Evolutionary conservation across 2,888 invertebrate species (phyloP).

Genomic region (Belgica antarctica): DNA sequence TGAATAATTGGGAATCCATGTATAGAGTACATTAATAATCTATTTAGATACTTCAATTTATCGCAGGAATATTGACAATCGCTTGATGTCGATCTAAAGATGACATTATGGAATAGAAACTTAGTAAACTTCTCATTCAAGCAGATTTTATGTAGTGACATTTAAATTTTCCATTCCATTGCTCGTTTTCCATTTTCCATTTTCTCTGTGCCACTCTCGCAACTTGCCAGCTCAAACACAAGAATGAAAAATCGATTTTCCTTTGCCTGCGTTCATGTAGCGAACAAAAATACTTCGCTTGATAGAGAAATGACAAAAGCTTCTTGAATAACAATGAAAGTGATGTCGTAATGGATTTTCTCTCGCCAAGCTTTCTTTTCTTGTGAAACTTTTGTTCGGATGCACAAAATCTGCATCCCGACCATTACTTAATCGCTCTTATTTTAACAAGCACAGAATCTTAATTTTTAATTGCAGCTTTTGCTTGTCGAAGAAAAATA

Average conservation of each 20-base stretch:
- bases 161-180: slow-evolving; percentile 39
- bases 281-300: neutral
- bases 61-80: neutral
- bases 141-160: slow-evolving; percentile 32
- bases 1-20: no score
- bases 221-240: neutral
- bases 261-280: neutral
- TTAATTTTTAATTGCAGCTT: neutral
- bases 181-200: no score
- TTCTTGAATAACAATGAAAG: slow-evolving; percentile 7
- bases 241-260: slow-evolving; percentile 4
- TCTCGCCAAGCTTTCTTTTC: no score
- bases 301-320: neutral
- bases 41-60: slow-evolving; percentile 14
- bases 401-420: slow-evolving; percentile 21
- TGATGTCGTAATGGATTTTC: slow-evolving; percentile 6
- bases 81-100: neutral
- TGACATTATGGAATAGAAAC: neutral
- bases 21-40: slow-evolving; percentile 18
- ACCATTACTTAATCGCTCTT: slow-evolving; percentile 33
- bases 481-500: neutral
- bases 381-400: neutral
- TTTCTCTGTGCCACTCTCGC: slow-evolving; percentile 20
- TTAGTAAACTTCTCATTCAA: neutral
- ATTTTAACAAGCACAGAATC: neutral